These are phyloP conservation scores for Dicrurus megarhynchus DNA, from an alignment of 2,113 vertebrate species.

Conservation along the genomic window DNA sequence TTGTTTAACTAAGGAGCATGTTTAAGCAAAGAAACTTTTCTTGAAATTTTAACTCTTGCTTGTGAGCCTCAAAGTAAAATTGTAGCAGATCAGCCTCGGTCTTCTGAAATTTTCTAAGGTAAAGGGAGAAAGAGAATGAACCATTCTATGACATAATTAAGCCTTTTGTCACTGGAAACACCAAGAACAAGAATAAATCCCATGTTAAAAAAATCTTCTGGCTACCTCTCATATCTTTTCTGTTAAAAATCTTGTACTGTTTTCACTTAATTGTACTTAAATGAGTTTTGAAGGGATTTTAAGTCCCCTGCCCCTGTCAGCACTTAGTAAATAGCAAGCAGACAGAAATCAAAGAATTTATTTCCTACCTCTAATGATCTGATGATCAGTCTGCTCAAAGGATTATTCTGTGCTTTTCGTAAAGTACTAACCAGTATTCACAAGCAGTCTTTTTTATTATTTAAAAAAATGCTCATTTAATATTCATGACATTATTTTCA, in stretches of 20 bases:
- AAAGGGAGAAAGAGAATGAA: not conserved
- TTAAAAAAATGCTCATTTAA: not conserved
- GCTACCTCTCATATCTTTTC: not conserved
- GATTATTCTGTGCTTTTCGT: not conserved
- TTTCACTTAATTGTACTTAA: not conserved
- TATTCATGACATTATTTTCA: not conserved
- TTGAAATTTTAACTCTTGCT: not conserved
- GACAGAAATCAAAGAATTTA: not conserved
- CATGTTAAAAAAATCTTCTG: not conserved
- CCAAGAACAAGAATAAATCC: not conserved
- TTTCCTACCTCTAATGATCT: not conserved
- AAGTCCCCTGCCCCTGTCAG: not conserved
- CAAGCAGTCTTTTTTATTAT: not conserved
- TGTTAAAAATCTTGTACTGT: not conserved
- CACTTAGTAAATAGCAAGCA: not conserved
- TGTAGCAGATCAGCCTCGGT: not conserved
- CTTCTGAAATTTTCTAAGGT: not conserved
- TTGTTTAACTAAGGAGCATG: not conserved
- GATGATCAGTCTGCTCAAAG: not conserved
- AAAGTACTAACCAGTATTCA: not conserved
- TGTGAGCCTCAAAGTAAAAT: not conserved
- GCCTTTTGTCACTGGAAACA: not conserved
- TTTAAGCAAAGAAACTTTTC: not conserved
- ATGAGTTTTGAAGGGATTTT: slow-evolving; percentile 2
- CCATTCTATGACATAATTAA: not conserved